Conservation (phyloP, 1,140 invertebrate genomes). For the Euwallacea similis region DNA sequence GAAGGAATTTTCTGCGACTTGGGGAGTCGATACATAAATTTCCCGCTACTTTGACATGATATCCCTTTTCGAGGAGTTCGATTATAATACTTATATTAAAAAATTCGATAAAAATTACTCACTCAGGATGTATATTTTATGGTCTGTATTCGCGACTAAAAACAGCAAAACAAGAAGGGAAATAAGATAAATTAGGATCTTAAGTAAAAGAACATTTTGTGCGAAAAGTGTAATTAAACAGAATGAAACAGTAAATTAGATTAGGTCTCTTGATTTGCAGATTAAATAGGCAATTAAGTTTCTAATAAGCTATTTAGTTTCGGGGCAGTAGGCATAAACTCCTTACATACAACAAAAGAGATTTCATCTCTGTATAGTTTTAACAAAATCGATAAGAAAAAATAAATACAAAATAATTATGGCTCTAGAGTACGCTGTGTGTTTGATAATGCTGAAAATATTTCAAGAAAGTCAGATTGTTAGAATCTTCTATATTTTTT, state of each 20-base stretch:
- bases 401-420: too few relatives aligned
- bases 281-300: constrained; percentile 15
- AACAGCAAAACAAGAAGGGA: constrained; percentile 16
- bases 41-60: neutral
- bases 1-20: neutral
- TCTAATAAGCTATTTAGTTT: constrained; percentile 13
- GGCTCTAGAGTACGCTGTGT: too few relatives aligned
- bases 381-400: too few relatives aligned
- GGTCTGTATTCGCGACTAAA: constrained; percentile 29
- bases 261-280: constrained; percentile 15
- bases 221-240: constrained; percentile 33
- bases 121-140: constrained; percentile 16
- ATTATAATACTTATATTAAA: neutral
- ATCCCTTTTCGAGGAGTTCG: neutral
- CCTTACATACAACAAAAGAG: too few relatives aligned
- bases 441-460: too few relatives aligned
- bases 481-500: too few relatives aligned
- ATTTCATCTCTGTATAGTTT: too few relatives aligned
- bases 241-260: constrained; percentile 34
- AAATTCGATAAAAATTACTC: neutral
- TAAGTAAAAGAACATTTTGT: constrained; percentile 33
- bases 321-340: too few relatives aligned
- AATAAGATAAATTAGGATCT: constrained; percentile 29
- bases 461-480: too few relatives aligned
- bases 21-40: neutral